Conservation (phyloP, 2,888 invertebrate genomes). For the Heliconius cydno region DNA sequence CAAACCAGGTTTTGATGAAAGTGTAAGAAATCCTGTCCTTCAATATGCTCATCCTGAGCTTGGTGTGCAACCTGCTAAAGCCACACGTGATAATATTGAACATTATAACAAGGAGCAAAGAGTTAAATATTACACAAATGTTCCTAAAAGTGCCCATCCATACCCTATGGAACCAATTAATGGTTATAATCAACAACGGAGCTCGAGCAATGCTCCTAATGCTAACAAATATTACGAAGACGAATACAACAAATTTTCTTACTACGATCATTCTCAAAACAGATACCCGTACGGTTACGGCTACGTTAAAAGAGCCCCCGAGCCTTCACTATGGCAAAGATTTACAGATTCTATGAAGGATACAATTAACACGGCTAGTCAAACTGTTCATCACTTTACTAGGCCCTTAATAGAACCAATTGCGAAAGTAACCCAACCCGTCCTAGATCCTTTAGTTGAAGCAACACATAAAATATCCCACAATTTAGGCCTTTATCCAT, state of each 20-base stretch:
- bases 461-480: conserved; percentile 91
- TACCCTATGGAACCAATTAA: conserved; percentile 81
- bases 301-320: conserved; percentile 82
- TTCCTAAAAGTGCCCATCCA: conserved; percentile 83
- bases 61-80: conserved; percentile 89
- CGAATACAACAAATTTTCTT: conserved; percentile 80
- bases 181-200: conserved; percentile 72
- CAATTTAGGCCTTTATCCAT: conserved; percentile 86
- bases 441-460: conserved; percentile 89
- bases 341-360: conserved; percentile 89
- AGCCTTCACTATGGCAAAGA: conserved; percentile 88
- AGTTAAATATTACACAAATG: conserved; percentile 79
- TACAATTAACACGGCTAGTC: conserved; percentile 87
- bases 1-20: conserved; percentile 86
- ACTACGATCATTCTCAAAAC: conserved; percentile 75
- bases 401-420: conserved; percentile 84
- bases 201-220: conserved; percentile 71
- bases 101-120: conserved; percentile 68
- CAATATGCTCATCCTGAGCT: conserved; percentile 92
- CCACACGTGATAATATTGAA: conserved; percentile 72
- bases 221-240: conserved; percentile 78
- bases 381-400: conserved; percentile 86
- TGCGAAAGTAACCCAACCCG: conserved; percentile 84
- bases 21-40: conserved; percentile 88
- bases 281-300: conserved; percentile 86